These are phyloP conservation scores for Hemithea aestivaria DNA, from an alignment of 2,888 invertebrate genomes.

Conservation along the genomic window DNA sequence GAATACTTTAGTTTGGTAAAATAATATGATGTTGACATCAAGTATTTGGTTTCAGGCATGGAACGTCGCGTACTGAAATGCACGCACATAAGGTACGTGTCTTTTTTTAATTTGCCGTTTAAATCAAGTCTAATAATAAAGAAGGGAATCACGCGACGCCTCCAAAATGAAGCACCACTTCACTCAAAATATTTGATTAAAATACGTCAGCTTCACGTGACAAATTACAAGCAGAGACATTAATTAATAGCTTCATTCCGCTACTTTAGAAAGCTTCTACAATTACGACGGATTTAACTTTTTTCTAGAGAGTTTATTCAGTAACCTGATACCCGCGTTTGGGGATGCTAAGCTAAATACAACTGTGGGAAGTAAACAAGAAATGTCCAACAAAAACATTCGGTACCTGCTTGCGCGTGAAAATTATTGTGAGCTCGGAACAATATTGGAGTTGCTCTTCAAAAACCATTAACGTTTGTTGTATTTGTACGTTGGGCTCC, in stretches of 20 bases:
- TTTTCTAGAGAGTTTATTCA: conserved; percentile 23
- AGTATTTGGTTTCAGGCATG: too few species aligned
- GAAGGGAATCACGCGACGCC: too few species aligned
- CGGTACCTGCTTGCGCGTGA: conserved; percentile 58
- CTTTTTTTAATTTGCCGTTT: too few species aligned
- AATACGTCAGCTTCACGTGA: background rate
- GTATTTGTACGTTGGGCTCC: conserved; percentile 49
- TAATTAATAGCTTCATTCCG: conserved; percentile 9
- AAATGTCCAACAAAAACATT: conserved; percentile 59
- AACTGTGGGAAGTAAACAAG: conserved; percentile 50
- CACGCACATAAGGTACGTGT: too few species aligned
- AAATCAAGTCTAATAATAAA: too few species aligned
- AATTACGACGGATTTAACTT: conserved; percentile 9
- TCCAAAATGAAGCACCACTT: background rate
- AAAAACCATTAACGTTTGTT: conserved; percentile 72
- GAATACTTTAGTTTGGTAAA: too few species aligned
- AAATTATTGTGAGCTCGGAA: conserved; percentile 70
- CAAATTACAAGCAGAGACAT: conserved; percentile 3
- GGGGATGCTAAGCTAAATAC: conserved; percentile 38
- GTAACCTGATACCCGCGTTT: conserved; percentile 36
- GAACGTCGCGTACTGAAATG: too few species aligned
- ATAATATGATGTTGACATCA: too few species aligned
- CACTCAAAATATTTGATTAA: background rate
- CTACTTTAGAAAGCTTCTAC: conserved; percentile 7
- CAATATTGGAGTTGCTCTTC: conserved; percentile 70